These are phyloP conservation scores for Chaetodon trifasciatus DNA, from an alignment of 2,797 vertebrate species.

Conservation along the genomic window DNA sequence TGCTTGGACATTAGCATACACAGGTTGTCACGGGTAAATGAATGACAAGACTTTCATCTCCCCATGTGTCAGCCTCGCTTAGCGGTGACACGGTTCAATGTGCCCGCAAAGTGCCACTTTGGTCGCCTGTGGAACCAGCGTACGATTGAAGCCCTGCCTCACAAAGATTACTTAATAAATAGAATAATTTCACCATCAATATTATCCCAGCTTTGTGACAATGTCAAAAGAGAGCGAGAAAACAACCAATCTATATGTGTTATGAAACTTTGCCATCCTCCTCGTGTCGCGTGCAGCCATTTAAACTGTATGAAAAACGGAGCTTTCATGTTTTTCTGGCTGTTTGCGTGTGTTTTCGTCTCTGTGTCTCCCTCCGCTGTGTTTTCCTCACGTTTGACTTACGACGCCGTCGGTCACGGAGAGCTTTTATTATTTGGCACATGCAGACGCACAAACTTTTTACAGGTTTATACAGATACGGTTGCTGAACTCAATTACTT, in stretches of 20 bases:
- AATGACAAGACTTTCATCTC: slow-evolving; percentile 86
- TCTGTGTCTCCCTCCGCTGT: neutral
- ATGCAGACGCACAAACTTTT: slow-evolving; percentile 8
- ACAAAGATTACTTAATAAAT: slow-evolving; percentile 80
- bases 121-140: slow-evolving; percentile 56
- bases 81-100: slow-evolving; percentile 80
- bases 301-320: slow-evolving; percentile 65
- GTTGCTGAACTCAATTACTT: slow-evolving; percentile 66
- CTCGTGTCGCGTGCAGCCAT: slow-evolving; percentile 39
- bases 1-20: slow-evolving; percentile 83
- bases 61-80: slow-evolving; percentile 80
- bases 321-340: slow-evolving; percentile 37
- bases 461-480: slow-evolving; percentile 37
- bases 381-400: slow-evolving; percentile 22
- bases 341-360: slow-evolving; percentile 34
- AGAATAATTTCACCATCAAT: slow-evolving; percentile 81
- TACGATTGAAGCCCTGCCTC: slow-evolving; percentile 60
- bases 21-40: slow-evolving; percentile 82
- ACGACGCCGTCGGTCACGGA: neutral
- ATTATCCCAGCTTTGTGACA: slow-evolving; percentile 72
- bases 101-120: slow-evolving; percentile 73
- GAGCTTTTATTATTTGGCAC: slow-evolving; percentile 22
- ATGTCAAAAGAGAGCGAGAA: slow-evolving; percentile 76
- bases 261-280: slow-evolving; percentile 63
- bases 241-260: slow-evolving; percentile 75